phyloP scores from a whole-genome alignment of 2,113 vertebrate genomes.

The Xiphias gladius region DNA sequence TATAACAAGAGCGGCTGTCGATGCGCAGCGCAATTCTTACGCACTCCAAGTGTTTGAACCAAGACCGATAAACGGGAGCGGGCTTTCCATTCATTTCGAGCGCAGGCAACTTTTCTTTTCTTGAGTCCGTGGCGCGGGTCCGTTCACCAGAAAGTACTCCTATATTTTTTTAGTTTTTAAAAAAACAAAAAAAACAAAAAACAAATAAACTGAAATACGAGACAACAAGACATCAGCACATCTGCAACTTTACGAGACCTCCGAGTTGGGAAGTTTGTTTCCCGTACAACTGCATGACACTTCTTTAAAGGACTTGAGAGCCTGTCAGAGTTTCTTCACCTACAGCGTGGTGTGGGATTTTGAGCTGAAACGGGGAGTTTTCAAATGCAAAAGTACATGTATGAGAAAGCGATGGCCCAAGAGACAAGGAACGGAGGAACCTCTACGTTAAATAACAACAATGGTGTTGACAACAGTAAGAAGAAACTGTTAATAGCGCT shows the following conservation, averaged over 20 bases:
- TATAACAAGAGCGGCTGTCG: conserved; percentile 87
- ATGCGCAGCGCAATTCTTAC: conserved; percentile 79
- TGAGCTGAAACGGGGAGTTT: conserved; percentile 63
- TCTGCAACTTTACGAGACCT: conserved; percentile 53
- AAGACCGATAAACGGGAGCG: conserved; percentile 54
- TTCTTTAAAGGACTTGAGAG: conserved; percentile 55
- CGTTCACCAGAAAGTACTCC: background rate
- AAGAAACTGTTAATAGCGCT: conserved; percentile 91
- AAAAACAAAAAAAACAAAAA: no score
- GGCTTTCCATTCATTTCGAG: conserved; percentile 67
- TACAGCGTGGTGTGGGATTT: conserved; percentile 72
- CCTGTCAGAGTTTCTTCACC: conserved; percentile 47
- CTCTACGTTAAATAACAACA: conserved; percentile 91
- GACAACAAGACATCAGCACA: conserved; percentile 33
- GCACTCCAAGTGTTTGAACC: conserved; percentile 65
- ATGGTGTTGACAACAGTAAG: conserved; percentile 87
- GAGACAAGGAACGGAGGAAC: conserved; percentile 96
- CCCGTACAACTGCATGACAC: conserved; percentile 57
- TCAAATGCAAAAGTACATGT: conserved; percentile 96
- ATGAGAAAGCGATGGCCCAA: conserved; percentile 96
- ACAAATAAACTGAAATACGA: conserved; percentile 16
- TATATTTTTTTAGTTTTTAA: background rate
- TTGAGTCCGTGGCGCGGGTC: conserved; percentile 43
- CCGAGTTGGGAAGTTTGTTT: conserved; percentile 42
- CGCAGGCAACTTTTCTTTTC: conserved; percentile 36